Percentiles rank a stretch among this genome's conserved stretches.
phyloP scores from a whole-genome alignment of 2,888 invertebrate species.

The Lasioglossum morio region DNA sequence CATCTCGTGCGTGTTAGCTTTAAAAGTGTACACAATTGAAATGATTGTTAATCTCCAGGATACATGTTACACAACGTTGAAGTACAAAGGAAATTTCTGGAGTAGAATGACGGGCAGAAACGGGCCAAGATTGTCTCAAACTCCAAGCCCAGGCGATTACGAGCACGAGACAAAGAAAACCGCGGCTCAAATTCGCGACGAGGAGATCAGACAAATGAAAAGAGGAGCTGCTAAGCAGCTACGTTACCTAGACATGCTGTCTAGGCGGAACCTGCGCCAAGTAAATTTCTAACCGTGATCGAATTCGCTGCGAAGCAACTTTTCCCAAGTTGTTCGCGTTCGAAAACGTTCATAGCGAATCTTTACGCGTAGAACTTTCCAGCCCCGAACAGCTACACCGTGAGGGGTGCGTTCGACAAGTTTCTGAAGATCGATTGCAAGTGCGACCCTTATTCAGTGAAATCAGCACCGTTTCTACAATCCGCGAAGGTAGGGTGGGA shows the following conservation, averaged over 20 bases:
- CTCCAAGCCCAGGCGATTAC: constrained; percentile 71
- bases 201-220: constrained; percentile 66
- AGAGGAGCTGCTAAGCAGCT: constrained; percentile 61
- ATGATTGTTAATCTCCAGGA: constrained; percentile 63
- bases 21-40: not conserved
- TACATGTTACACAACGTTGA: constrained; percentile 62
- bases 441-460: constrained; percentile 45
- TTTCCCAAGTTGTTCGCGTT: not conserved
- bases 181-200: constrained; percentile 51
- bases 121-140: constrained; percentile 36
- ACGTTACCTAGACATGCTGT: constrained; percentile 69
- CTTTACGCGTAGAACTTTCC: constrained; percentile 65
- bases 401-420: constrained; percentile 68
- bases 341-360: not conserved
- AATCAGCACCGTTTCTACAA: constrained; percentile 49
- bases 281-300: constrained; percentile 48
- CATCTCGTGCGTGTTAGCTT: too few species aligned
- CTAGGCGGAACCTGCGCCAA: constrained; percentile 65
- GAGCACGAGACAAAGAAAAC: constrained; percentile 60
- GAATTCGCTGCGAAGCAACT: constrained; percentile 12
- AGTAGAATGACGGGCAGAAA: constrained; percentile 74
- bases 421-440: constrained; percentile 51
- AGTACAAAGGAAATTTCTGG: constrained; percentile 76
- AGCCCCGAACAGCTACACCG: constrained; percentile 68
- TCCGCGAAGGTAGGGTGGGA: constrained; percentile 43